phyloP scores from a whole-genome alignment of 2,113 vertebrate genomes.

The Pogona vitticeps region DNA sequence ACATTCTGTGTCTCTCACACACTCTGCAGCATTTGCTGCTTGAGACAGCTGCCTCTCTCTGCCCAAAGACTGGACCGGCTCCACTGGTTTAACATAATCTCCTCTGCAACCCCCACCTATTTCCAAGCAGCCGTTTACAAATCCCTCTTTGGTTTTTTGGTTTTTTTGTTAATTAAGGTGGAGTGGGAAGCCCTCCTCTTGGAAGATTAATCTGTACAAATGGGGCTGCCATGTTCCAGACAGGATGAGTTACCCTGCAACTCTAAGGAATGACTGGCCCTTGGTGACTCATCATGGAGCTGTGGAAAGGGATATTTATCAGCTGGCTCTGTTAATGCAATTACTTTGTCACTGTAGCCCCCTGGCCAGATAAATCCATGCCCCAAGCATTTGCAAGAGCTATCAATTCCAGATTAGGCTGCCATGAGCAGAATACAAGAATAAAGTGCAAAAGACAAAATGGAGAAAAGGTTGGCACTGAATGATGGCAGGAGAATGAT shows the following conservation, averaged over 20 bases:
- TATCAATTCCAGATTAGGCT: conserved; percentile 66
- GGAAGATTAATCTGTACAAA: conserved; percentile 73
- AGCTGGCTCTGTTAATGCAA: conserved; percentile 69
- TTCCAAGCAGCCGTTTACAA: conserved; percentile 46
- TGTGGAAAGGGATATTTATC: conserved; percentile 73
- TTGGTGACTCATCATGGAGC: conserved; percentile 75
- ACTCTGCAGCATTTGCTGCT: no score
- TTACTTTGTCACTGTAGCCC: conserved; percentile 58
- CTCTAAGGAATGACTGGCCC: conserved; percentile 84
- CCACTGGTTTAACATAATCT: not conserved
- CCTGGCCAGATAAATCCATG: conserved; percentile 54
- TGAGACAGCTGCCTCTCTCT: no score
- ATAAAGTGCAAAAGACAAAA: conserved; percentile 20
- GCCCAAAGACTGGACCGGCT: no score
- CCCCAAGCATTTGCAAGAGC: conserved; percentile 56
- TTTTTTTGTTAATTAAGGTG: conserved; percentile 66
- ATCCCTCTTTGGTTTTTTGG: conserved; percentile 23
- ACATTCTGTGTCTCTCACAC: no score
- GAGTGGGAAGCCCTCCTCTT: conserved; percentile 47
- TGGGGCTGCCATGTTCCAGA: conserved; percentile 67
- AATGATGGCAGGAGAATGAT: not conserved
- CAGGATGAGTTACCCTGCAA: conserved; percentile 83
- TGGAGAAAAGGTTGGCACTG: conserved; percentile 22
- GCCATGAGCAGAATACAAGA: conserved; percentile 35
- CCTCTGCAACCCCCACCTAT: conserved; percentile 41